Evolutionary conservation across 2,797 vertebrate genomes (phyloP).

Genomic region (Lepilemur ruficaudatus): DNA sequence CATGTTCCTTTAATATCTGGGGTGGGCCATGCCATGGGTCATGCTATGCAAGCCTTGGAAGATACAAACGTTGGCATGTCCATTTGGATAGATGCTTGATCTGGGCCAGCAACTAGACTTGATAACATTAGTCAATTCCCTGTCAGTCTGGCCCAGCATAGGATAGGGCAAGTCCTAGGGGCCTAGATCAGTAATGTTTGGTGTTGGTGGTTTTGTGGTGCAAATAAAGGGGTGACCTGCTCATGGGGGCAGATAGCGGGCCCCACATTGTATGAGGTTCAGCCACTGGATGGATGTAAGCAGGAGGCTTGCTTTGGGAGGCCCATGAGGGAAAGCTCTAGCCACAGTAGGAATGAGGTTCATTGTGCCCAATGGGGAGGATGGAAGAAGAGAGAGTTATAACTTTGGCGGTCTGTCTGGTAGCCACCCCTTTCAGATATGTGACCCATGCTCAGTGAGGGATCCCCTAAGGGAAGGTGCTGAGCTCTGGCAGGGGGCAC

Average conservation of each 20-base stretch:
- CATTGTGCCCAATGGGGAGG: neutral
- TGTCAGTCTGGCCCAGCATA: neutral
- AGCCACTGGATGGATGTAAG: neutral
- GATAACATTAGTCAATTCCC: neutral
- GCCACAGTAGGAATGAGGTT: neutral
- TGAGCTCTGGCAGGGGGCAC: neutral
- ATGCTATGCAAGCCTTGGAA: neutral
- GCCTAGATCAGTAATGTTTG: neutral
- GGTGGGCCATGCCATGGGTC: no score
- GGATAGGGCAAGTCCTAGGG: neutral
- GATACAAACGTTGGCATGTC: neutral
- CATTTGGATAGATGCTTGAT: neutral
- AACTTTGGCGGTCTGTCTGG: neutral
- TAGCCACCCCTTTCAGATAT: neutral
- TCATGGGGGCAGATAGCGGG: neutral
- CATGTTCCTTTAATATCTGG: neutral
- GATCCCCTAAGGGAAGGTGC: neutral
- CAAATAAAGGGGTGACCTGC: neutral
- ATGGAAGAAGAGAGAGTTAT: neutral
- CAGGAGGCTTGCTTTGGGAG: neutral
- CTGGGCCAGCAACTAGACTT: neutral
- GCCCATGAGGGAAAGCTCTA: neutral
- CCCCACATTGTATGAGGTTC: neutral
- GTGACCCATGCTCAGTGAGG: no score
- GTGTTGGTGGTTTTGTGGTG: neutral